Conservation (phyloP, 2,888 invertebrate species). For the Sphinx pinastri region DNA sequence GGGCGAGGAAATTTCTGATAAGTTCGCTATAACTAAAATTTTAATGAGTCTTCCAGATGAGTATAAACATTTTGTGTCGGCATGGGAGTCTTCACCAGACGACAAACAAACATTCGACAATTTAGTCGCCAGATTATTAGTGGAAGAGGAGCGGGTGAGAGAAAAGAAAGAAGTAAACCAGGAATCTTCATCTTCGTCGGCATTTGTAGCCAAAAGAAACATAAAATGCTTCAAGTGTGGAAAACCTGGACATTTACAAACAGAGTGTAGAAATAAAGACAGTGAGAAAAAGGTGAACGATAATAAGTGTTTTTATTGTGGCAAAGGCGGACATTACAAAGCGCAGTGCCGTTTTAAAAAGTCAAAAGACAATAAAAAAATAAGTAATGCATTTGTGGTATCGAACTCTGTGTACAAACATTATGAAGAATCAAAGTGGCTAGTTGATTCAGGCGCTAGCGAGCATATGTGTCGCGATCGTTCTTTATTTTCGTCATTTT, state of each 20-base stretch:
- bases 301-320: slow-evolving; percentile 33
- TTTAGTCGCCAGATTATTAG: slow-evolving; percentile 39
- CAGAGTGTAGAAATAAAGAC: slow-evolving; percentile 6
- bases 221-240: too few species aligned
- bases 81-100: slow-evolving; percentile 45
- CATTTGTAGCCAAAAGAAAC: neutral
- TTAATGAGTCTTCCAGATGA: slow-evolving; percentile 30
- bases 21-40: slow-evolving; percentile 47
- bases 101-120: slow-evolving; percentile 39
- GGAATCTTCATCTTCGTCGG: neutral
- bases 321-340: slow-evolving; percentile 34
- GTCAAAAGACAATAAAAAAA: slow-evolving; percentile 9
- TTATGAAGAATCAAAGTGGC: slow-evolving; percentile 35
- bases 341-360: slow-evolving; percentile 32
- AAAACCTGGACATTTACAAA: slow-evolving; percentile 22
- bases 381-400: slow-evolving; percentile 38
- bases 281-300: neutral
- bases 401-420: neutral
- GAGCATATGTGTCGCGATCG: slow-evolving; percentile 35
- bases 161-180: slow-evolving; percentile 31
- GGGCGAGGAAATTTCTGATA: slow-evolving; percentile 42
- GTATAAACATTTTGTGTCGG: slow-evolving; percentile 53
- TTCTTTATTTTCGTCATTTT: slow-evolving; percentile 32
- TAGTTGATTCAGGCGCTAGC: slow-evolving; percentile 40
- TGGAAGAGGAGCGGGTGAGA: slow-evolving; percentile 42